phyloP scores from a whole-genome alignment of 2,888 invertebrate genomes.

The Microplitis deprimator region DNA sequence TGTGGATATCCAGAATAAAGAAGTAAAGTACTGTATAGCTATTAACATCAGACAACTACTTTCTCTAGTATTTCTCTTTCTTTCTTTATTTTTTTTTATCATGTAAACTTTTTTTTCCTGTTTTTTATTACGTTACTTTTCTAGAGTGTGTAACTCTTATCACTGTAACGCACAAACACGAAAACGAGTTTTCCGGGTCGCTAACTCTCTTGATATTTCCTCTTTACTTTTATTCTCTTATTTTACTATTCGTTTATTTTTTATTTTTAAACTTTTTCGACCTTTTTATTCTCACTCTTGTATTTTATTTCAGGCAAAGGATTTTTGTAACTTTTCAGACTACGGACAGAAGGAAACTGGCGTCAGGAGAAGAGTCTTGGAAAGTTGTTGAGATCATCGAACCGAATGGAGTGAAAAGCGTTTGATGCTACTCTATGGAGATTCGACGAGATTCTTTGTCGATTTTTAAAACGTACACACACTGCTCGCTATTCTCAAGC shows the following conservation, averaged over 20 bases:
- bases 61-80: not conserved
- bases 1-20: slow-evolving; percentile 74
- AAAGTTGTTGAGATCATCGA: slow-evolving; percentile 21
- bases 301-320: slow-evolving; percentile 21
- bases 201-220: slow-evolving; percentile 23
- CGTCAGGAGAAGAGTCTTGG: slow-evolving; percentile 21
- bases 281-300: not conserved
- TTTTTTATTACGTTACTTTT: not conserved
- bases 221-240: slow-evolving; percentile 4
- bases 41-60: slow-evolving; percentile 31
- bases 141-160: slow-evolving; percentile 11
- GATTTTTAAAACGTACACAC: slow-evolving; percentile 10
- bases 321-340: slow-evolving; percentile 23
- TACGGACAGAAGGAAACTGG: not conserved
- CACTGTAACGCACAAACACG: slow-evolving; percentile 18
- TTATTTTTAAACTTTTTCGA: too few relatives aligned
- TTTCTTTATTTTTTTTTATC: not conserved
- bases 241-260: not conserved
- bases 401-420: slow-evolving; percentile 23
- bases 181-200: slow-evolving; percentile 23
- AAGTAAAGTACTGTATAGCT: slow-evolving; percentile 46
- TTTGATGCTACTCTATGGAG: slow-evolving; percentile 25
- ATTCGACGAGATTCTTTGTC: slow-evolving; percentile 20
- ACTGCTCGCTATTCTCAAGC: not conserved
- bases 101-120: not conserved